phyloP scores from a whole-genome alignment of 2,888 invertebrate species.

The Tetanocera ferruginea region DNA sequence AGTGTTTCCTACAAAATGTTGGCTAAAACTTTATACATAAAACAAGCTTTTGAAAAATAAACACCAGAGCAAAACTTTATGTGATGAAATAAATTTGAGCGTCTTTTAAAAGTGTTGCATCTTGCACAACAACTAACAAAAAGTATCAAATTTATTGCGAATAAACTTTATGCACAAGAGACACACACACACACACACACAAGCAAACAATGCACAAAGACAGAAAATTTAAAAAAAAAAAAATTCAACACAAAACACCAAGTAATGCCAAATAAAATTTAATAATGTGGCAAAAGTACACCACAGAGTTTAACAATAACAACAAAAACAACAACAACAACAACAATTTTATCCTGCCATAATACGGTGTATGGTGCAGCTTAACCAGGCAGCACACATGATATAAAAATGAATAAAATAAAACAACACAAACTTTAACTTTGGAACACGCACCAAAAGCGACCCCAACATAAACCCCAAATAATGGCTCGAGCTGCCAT shows the following conservation, averaged over 20 bases:
- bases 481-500: not conserved
- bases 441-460: constrained; percentile 20
- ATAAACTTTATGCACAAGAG: not conserved
- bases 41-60: too few relatives aligned
- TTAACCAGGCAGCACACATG: constrained; percentile 1
- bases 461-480: constrained; percentile 25
- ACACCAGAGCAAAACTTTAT: too few relatives aligned
- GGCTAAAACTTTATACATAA: too few relatives aligned
- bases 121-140: too few relatives aligned
- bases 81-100: too few relatives aligned
- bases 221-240: not conserved
- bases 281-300: constrained; percentile 30
- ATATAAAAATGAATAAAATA: constrained; percentile 33
- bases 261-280: constrained; percentile 37
- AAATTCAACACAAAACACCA: not conserved
- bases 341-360: not conserved
- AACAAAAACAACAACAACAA: constrained; percentile 29
- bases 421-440: constrained; percentile 22
- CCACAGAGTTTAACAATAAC: constrained; percentile 37
- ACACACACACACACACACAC: not conserved
- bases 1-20: too few relatives aligned
- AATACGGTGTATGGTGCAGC: not conserved
- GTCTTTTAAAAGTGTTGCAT: too few relatives aligned
- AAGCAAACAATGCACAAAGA: not conserved
- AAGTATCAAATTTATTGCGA: too few relatives aligned